Evolutionary conservation across 1,140 invertebrate species (phyloP).

Genomic region (Tetramorium parvispinum): DNA sequence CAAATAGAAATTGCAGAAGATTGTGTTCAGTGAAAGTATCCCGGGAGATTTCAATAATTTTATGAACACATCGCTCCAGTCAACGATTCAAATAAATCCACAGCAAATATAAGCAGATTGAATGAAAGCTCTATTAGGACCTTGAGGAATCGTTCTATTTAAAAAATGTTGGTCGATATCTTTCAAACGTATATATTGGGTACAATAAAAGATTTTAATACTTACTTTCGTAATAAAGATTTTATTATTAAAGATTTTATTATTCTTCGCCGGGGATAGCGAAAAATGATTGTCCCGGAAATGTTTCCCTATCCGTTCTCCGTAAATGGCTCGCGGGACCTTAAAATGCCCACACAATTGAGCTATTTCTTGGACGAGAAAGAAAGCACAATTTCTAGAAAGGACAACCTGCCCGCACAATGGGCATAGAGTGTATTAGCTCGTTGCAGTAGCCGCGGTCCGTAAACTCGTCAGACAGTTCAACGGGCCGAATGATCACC

Average conservation of each 20-base stretch:
- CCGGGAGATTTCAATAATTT: neutral
- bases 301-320: neutral
- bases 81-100: neutral
- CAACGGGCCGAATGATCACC: conserved; percentile 80
- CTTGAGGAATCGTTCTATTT: neutral
- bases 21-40: conserved; percentile 12
- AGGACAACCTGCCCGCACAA: neutral
- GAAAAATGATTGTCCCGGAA: neutral
- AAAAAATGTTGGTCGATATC: neutral
- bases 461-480: conserved; percentile 65
- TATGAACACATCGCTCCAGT: neutral
- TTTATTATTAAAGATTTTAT: neutral
- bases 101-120: neutral
- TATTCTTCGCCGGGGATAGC: no score
- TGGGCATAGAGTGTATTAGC: neutral
- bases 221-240: neutral
- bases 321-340: neutral
- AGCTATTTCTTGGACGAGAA: conserved; percentile 17
- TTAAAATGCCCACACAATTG: conserved; percentile 1
- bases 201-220: neutral
- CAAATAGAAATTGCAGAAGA: conserved; percentile 5
- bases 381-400: conserved; percentile 18
- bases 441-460: conserved; percentile 5
- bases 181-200: neutral
- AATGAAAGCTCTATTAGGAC: neutral